Evolutionary conservation across 92 coral and sea anemone species (phyloP).

Genomic region (Porites divaricata): DNA sequence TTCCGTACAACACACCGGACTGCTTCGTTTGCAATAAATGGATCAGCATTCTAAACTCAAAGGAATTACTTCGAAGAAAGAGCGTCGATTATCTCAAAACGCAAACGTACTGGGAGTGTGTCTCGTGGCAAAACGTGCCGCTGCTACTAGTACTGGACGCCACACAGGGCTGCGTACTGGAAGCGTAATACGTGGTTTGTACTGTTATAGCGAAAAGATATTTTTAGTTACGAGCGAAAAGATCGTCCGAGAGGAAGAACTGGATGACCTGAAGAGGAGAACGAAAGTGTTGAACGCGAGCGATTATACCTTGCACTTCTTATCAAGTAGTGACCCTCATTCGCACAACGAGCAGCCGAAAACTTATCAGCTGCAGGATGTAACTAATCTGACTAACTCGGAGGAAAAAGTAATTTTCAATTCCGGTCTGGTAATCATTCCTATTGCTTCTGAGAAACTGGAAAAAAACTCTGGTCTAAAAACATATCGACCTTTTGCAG

Average conservation of each 20-base stretch:
- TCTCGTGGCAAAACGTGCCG: slow-evolving; percentile 4
- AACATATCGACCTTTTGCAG: background rate
- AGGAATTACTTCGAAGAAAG: background rate
- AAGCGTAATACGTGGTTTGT: background rate
- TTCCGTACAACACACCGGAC: too few relatives aligned
- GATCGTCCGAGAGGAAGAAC: background rate
- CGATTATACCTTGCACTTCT: background rate
- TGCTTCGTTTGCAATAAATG: too few relatives aligned
- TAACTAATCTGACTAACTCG: background rate
- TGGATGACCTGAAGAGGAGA: background rate
- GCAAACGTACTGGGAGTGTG: background rate
- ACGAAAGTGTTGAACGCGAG: background rate
- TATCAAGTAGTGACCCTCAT: background rate
- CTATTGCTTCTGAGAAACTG: background rate
- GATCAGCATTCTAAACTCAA: background rate
- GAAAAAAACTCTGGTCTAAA: background rate
- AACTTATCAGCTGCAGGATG: background rate
- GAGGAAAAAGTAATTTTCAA: background rate
- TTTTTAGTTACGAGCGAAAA: background rate
- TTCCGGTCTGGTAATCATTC: background rate
- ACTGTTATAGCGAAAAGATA: background rate
- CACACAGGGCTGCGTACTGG: background rate
- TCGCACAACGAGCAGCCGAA: background rate
- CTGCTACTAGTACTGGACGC: background rate
- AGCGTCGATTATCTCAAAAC: background rate